These are phyloP conservation scores for Ochlodes sylvanus DNA, from an alignment of 2,888 invertebrate genomes.

Conservation along the genomic window DNA sequence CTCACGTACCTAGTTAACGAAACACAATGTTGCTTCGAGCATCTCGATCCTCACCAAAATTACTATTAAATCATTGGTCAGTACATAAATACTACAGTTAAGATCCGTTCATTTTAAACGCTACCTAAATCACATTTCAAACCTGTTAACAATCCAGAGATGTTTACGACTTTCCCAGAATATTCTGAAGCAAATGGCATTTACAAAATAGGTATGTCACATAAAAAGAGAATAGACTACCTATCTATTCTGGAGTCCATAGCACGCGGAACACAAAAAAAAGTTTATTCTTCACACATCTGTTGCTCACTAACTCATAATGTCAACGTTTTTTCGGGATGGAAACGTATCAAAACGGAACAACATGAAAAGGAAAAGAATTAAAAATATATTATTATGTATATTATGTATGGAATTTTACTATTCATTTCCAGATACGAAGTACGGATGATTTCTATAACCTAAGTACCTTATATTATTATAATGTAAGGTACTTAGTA, in stretches of 20 bases:
- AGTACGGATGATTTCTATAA: too few species aligned
- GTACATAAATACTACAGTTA: too few species aligned
- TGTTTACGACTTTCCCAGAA: conserved; percentile 3
- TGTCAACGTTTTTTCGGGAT: conserved; percentile 32
- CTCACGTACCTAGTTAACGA: too few species aligned
- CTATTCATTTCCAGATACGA: too few species aligned
- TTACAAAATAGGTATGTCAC: conserved; percentile 19
- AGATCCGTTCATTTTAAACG: too few species aligned
- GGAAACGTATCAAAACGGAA: not conserved
- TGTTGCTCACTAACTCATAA: conserved; percentile 73
- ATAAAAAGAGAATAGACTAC: conserved; percentile 42
- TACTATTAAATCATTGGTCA: too few species aligned
- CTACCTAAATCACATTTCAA: not conserved
- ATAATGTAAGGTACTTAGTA: too few species aligned
- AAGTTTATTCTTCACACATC: conserved; percentile 61
- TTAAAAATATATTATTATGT: not conserved
- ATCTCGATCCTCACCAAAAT: too few species aligned
- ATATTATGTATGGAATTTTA: too few species aligned
- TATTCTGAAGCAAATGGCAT: conserved; percentile 1
- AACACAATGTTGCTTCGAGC: too few species aligned
- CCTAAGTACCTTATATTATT: too few species aligned
- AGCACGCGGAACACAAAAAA: conserved; percentile 17
- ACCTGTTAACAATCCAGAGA: not conserved
- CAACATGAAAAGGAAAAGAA: not conserved
- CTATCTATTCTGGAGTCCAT: conserved; percentile 61